phyloP scores from a whole-genome alignment of 2,113 vertebrate species.

The Ptyas mucosa region DNA sequence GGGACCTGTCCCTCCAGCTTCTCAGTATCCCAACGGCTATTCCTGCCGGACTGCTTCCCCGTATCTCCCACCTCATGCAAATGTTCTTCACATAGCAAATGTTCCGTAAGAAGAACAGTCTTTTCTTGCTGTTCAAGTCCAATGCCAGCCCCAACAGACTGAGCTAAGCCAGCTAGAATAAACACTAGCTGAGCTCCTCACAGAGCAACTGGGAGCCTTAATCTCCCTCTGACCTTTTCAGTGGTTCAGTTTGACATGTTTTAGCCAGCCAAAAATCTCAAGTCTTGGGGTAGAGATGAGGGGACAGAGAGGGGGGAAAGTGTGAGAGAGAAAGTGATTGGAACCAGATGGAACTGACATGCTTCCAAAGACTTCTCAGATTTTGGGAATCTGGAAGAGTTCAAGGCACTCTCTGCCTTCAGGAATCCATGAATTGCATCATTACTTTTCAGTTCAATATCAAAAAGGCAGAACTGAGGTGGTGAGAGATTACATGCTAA shows the following conservation, averaged over 20 bases:
- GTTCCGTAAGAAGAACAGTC: background rate
- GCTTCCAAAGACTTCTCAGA: constrained; percentile 7
- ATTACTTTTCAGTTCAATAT: background rate
- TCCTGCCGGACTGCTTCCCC: background rate
- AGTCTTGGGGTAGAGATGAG: background rate
- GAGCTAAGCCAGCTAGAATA: constrained; percentile 35
- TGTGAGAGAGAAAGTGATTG: constrained; percentile 49
- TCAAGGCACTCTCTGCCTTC: background rate
- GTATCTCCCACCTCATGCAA: background rate
- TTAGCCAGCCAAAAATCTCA: constrained; percentile 62
- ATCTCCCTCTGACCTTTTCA: constrained; percentile 62
- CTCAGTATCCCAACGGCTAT: background rate
- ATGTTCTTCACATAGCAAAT: background rate
- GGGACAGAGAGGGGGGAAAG: constrained; percentile 37
- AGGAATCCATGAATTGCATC: fast-evolving
- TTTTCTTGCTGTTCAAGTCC: background rate
- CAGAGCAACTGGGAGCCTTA: constrained; percentile 9
- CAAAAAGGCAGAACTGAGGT: background rate
- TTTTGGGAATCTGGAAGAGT: constrained; percentile 39
- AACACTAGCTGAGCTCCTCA: constrained; percentile 7
- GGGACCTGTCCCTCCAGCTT: background rate
- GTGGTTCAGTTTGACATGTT: constrained; percentile 38
- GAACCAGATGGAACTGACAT: constrained; percentile 65
- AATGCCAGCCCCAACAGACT: background rate
- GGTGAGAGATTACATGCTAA: no score